phyloP scores from a whole-genome alignment of 2,888 invertebrate species.

The Nineta flava region DNA sequence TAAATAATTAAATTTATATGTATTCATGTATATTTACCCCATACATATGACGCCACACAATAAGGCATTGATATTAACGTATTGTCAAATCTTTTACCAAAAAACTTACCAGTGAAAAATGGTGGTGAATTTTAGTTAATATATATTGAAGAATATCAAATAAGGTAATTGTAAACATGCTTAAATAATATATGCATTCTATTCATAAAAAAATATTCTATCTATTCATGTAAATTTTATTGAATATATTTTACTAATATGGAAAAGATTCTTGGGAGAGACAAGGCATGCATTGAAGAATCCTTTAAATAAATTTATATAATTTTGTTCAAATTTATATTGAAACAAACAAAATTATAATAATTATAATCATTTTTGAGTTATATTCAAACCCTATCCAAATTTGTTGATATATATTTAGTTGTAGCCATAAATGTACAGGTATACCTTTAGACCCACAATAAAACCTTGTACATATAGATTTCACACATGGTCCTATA shows the following conservation, averaged over 20 bases:
- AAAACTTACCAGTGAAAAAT: neutral
- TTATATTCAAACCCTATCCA: too few species aligned
- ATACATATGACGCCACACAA: neutral
- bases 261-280: neutral
- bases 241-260: neutral
- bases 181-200: neutral
- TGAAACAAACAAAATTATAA: too few species aligned
- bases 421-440: too few species aligned
- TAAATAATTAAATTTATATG: too few species aligned
- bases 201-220: neutral
- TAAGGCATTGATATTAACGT: neutral
- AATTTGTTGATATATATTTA: too few species aligned
- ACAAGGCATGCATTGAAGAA: neutral
- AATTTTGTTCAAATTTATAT: too few species aligned
- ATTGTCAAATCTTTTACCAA: constrained; percentile 1
- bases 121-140: constrained; percentile 1
- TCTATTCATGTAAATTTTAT: neutral
- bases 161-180: neutral
- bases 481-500: too few species aligned
- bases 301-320: too few species aligned
- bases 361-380: too few species aligned
- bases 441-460: too few species aligned
- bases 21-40: neutral
- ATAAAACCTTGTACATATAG: too few species aligned
- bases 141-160: neutral